Base-by-base conservation (phyloP, 2,797 vertebrate species). In the Esox masquinongy region DNA sequence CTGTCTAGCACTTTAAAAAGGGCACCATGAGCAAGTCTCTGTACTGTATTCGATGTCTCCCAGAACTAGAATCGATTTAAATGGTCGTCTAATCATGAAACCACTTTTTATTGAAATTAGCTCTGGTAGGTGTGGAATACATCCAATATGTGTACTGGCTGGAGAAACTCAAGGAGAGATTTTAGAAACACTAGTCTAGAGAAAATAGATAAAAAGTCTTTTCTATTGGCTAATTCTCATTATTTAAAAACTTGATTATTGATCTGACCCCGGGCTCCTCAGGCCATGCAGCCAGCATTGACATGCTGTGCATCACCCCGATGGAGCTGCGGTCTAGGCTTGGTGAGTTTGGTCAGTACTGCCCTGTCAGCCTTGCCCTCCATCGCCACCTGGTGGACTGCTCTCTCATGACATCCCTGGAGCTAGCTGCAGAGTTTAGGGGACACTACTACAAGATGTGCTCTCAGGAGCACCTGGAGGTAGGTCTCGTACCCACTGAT, bases 361-460 rank as follows among this genome's bases (percentile, higher is more conserved):
- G 98, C 79, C 96, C 97, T 0, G 94, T 99, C 76, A 97, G 95
- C 84, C 89, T 99, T 77, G 96, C 94, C 82, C 94, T 97, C 74
- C 89, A 90, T 5, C 34, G 80, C 1, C 95, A 99, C 82, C 83
- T 99, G 67, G 80, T 94, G 72, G 96, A 99, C 79, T 94, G 95
- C 84, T 96, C 97, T 24, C 78, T 75, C 71, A 87, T 68, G 0
- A 22, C 81, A 0, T 95, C 92, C 4, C 61, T 97, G 87, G 91
- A 92, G 83, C 90, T 96, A 79, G 92, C 94, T 4, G 96, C 95
- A 22, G 96, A 97, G 81, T 96, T 96, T 90, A 92, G 83, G 72
- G 94, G 91, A 11, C 88, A 73, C 68, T 99, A 96, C 83, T 99
- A 97, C 92, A 97, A 93, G 90, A 97, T 97, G 96, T 92, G 93